These are phyloP conservation scores for Melanargia galathea DNA, from an alignment of 2,888 invertebrate species.

Conservation along the genomic window DNA sequence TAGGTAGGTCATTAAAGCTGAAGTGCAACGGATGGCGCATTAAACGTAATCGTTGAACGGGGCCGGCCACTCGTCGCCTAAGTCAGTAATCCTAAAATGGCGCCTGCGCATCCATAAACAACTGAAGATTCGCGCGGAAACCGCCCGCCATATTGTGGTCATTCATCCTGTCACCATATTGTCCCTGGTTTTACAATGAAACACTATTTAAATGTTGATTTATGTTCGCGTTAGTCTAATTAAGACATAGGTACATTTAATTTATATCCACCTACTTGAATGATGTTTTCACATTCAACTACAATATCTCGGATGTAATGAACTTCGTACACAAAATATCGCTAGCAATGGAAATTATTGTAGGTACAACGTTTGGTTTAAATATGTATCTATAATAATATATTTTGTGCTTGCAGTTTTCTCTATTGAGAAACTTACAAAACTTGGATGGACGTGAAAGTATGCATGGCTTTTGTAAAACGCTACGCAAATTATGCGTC, in stretches of 20 bases:
- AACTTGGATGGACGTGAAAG: constrained; percentile 30
- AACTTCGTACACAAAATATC: not conserved
- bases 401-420: not conserved
- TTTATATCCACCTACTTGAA: constrained; percentile 45
- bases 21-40: constrained; percentile 64
- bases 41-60: constrained; percentile 76
- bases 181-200: constrained; percentile 75
- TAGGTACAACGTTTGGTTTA: too few relatives aligned
- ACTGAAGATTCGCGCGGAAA: constrained; percentile 74
- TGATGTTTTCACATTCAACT: constrained; percentile 28
- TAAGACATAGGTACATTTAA: constrained; percentile 76
- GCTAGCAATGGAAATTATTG: constrained; percentile 11
- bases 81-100: constrained; percentile 75
- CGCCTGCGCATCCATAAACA: constrained; percentile 75
- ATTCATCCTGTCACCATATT: constrained; percentile 81
- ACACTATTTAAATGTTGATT: constrained; percentile 75
- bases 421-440: constrained; percentile 8
- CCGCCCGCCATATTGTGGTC: constrained; percentile 72
- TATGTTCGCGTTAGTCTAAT: constrained; percentile 75
- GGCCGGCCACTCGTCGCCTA: constrained; percentile 75
- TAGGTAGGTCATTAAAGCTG: constrained; percentile 76
- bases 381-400: too few relatives aligned
- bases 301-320: not conserved
- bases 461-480: constrained; percentile 30
- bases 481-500: constrained; percentile 33